Evolutionary conservation across 2,888 invertebrate species (phyloP).

Genomic region (Iselma pallidipennis): DNA sequence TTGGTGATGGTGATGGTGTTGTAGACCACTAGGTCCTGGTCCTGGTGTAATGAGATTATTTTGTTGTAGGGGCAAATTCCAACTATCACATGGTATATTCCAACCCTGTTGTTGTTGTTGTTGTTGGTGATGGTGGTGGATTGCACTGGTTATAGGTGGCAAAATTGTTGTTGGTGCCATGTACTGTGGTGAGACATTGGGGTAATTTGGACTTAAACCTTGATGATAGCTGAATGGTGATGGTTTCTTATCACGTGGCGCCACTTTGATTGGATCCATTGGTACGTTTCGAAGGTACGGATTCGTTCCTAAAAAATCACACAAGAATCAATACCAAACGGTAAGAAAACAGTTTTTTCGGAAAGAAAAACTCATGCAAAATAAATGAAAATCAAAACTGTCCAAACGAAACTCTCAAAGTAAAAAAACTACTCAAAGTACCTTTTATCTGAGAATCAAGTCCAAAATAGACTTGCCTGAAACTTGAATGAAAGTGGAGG

Average conservation of each 20-base stretch:
- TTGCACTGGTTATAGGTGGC: slow-evolving; percentile 4
- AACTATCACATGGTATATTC: slow-evolving; percentile 22
- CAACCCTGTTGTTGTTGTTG: slow-evolving; percentile 4
- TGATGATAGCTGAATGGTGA: slow-evolving; percentile 44
- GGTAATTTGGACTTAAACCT: slow-evolving; percentile 9
- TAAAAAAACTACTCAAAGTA: background rate
- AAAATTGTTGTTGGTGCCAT: slow-evolving; percentile 2
- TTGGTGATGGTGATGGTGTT: background rate
- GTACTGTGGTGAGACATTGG: slow-evolving; percentile 26
- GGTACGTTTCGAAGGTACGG: slow-evolving; percentile 32
- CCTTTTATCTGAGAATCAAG: too few relatives aligned
- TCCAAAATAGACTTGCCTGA: background rate
- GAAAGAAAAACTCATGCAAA: background rate
- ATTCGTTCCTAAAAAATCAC: slow-evolving; percentile 17
- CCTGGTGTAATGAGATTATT: background rate
- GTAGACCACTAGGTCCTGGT: slow-evolving; percentile 1
- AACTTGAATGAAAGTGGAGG: background rate
- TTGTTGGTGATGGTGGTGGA: background rate
- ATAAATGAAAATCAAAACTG: too few relatives aligned
- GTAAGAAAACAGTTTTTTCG: background rate
- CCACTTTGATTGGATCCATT: slow-evolving; percentile 49
- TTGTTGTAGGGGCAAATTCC: slow-evolving; percentile 4
- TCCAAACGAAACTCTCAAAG: too few relatives aligned
- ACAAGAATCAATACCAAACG: background rate
- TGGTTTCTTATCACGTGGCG: slow-evolving; percentile 53